A percentile compares a stretch with the other conserved stretches of the same genome.
Evolutionary conservation across 2,113 vertebrate species (phyloP).

Genomic region (Ornithorhynchus anatinus): DNA sequence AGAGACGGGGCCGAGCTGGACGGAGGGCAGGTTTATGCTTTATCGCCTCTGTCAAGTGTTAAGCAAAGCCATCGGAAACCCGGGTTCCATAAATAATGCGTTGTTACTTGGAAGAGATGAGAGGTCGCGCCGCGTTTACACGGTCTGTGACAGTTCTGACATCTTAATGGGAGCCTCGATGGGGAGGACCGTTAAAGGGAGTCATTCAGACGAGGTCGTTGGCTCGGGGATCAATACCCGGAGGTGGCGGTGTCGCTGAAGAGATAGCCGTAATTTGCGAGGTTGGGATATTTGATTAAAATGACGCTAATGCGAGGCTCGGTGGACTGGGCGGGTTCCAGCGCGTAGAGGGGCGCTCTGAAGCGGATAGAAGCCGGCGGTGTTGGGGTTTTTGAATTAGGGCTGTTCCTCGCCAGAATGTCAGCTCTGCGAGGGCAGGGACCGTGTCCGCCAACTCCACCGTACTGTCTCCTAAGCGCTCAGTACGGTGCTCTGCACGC

Average conservation of each 20-base stretch:
- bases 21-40: background rate
- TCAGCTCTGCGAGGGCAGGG: no score
- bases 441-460: no score
- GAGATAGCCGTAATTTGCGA: constrained; percentile 12
- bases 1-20: background rate
- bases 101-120: constrained; percentile 38
- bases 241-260: constrained; percentile 2
- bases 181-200: constrained; percentile 40
- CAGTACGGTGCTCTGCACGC: no score
- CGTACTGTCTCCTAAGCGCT: no score
- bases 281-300: background rate
- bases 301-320: no score
- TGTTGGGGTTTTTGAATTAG: no score
- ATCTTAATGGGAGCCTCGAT: constrained; percentile 45
- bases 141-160: constrained; percentile 36
- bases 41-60: background rate
- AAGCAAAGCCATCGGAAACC: constrained; percentile 9
- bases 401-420: no score
- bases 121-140: constrained; percentile 30
- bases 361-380: no score
- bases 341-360: no score
- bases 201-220: constrained; percentile 32
- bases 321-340: no score
- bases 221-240: constrained; percentile 31
- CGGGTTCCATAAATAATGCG: constrained; percentile 34